Evolutionary conservation across 2,888 invertebrate species (phyloP).

Genomic region (Caenorhabditis sp.): DNA sequence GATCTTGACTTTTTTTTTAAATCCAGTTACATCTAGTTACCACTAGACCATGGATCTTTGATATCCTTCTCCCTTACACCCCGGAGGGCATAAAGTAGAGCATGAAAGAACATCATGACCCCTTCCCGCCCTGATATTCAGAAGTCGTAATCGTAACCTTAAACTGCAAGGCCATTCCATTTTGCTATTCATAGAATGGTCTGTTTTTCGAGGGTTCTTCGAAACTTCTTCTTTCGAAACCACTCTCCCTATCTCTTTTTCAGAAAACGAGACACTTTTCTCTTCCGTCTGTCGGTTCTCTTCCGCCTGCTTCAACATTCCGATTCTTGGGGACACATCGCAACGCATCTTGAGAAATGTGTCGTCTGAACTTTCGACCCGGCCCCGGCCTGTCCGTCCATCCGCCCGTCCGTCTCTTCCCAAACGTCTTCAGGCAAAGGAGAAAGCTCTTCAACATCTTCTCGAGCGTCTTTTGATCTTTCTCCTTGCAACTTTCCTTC

Average conservation of each 20-base stretch:
- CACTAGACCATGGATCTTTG: constrained; percentile 19
- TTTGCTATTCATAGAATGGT: constrained; percentile 54
- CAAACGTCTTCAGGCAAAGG: too few species aligned
- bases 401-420: too few species aligned
- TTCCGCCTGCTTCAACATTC: constrained; percentile 7
- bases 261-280: not conserved
- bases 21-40: too few species aligned
- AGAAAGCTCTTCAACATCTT: constrained; percentile 49
- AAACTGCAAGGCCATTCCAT: constrained; percentile 32
- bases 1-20: too few species aligned
- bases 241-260: constrained; percentile 7
- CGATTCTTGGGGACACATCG: not conserved
- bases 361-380: constrained; percentile 49
- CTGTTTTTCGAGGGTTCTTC: constrained; percentile 7
- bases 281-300: too few species aligned
- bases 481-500: too few species aligned
- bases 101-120: constrained; percentile 3
- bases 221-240: too few species aligned
- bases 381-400: too few species aligned
- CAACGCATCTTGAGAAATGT: constrained; percentile 12
- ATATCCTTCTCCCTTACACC: too few species aligned
- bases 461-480: constrained; percentile 24
- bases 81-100: not conserved
- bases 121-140: constrained; percentile 32
- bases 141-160: constrained; percentile 34